A percentile compares a stretch with the other conserved stretches of the same genome.
Evolutionary conservation across 2,888 invertebrate species (phyloP).

Genomic region (Drosophila vallismaia): DNA sequence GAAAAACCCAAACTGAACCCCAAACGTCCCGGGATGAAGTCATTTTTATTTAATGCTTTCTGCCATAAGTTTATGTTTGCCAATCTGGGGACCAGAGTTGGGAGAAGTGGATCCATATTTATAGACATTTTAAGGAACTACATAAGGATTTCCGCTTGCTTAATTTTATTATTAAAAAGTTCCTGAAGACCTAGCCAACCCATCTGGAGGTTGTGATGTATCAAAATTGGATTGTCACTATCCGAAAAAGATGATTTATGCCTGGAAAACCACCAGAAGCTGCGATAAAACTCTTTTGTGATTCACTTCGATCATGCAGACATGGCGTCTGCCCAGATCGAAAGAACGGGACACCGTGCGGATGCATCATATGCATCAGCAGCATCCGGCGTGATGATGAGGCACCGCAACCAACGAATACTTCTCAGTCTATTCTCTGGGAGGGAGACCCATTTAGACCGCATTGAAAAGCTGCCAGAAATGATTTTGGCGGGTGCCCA

Average conservation of each 20-base stretch:
- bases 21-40: not conserved
- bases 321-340: slow-evolving; percentile 54
- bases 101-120: too few species aligned
- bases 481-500: slow-evolving; percentile 17
- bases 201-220: too few species aligned
- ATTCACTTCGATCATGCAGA: slow-evolving; percentile 58
- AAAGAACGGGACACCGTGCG: slow-evolving; percentile 17
- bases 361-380: slow-evolving; percentile 51
- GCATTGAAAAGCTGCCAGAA: slow-evolving; percentile 73
- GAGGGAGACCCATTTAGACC: slow-evolving; percentile 39
- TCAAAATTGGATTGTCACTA: too few species aligned
- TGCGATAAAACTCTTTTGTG: slow-evolving; percentile 11
- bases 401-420: not conserved
- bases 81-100: not conserved
- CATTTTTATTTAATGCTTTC: not conserved
- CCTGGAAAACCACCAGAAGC: not conserved
- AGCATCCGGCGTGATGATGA: slow-evolving; percentile 45
- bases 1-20: slow-evolving; percentile 1
- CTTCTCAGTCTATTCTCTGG: not conserved
- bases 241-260: not conserved
- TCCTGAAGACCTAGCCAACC: too few species aligned
- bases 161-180: too few species aligned
- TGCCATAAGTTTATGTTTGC: not conserved
- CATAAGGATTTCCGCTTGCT: too few species aligned
- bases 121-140: too few species aligned